Conservation (phyloP, 2,113 vertebrate species). For the Cyprinodon variegatus region DNA sequence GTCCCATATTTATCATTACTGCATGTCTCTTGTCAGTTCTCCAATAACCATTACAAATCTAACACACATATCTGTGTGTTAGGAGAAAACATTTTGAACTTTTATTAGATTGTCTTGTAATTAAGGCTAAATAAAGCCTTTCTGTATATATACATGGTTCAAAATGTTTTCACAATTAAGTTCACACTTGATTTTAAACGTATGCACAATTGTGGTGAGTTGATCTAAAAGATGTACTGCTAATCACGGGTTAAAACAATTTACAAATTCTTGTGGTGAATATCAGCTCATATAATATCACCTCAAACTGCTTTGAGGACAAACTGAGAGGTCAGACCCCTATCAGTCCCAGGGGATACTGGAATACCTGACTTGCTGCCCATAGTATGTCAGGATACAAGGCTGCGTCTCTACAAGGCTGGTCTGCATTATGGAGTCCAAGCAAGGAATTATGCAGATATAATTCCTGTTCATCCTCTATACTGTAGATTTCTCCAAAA, state of each 20-base stretch:
- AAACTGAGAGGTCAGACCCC: too few relatives aligned
- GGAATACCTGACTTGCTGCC: too few relatives aligned
- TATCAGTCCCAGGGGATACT: too few relatives aligned
- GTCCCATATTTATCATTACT: slow-evolving; percentile 45
- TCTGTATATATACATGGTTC: not conserved
- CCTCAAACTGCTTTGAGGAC: not conserved
- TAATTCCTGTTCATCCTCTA: too few relatives aligned
- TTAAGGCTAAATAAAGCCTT: not conserved
- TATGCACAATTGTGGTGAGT: not conserved
- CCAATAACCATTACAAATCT: slow-evolving; percentile 41
- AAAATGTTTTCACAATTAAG: not conserved
- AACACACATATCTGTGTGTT: slow-evolving; percentile 29
- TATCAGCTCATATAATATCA: not conserved
- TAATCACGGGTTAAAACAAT: not conserved
- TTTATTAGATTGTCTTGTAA: not conserved
- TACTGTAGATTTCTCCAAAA: too few relatives aligned
- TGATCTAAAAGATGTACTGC: not conserved
- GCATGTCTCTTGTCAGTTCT: slow-evolving; percentile 50
- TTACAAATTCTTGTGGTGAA: not conserved
- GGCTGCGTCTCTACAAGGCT: too few relatives aligned
- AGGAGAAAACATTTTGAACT: slow-evolving; percentile 13
- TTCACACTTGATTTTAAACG: not conserved
- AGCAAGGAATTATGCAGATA: too few relatives aligned
- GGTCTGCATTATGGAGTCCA: too few relatives aligned
- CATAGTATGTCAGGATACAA: too few relatives aligned